Evolutionary conservation across 2,797 vertebrate species (phyloP).

Genomic region (Arremon aurantiirostris): DNA sequence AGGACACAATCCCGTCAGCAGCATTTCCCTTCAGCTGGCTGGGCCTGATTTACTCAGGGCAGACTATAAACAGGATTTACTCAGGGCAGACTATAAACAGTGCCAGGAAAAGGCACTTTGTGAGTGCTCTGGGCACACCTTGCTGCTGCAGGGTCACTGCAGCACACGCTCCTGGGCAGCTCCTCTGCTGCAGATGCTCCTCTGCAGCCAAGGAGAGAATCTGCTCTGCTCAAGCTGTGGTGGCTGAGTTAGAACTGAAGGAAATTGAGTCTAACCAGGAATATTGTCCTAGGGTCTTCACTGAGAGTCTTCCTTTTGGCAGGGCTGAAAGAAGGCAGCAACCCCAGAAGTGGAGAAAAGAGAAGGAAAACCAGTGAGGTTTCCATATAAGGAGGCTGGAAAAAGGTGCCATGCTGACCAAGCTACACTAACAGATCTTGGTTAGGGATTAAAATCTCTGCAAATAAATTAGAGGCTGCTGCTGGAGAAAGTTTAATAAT

Average conservation of each 20-base stretch:
- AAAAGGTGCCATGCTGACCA: neutral
- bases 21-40: neutral
- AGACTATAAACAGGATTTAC: neutral
- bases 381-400: neutral
- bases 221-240: neutral
- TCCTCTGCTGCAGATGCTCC: neutral
- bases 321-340: neutral
- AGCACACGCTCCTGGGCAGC: neutral
- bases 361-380: neutral
- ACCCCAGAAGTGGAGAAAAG: neutral
- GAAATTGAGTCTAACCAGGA: neutral
- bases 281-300: neutral
- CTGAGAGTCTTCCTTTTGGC: neutral
- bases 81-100: neutral
- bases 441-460: neutral
- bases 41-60: neutral
- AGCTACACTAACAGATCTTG: neutral
- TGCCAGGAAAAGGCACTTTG: neutral
- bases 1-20: neutral
- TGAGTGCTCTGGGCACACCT: neutral
- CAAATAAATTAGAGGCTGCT: neutral
- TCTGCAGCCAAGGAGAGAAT: neutral
- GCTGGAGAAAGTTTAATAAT: neutral
- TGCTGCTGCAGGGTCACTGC: neutral
- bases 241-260: neutral